Evolutionary conservation across 1,140 invertebrate species (phyloP), one percentile per base, ranked within the genome.

Genomic region (Aculops lycopersici): DNA sequence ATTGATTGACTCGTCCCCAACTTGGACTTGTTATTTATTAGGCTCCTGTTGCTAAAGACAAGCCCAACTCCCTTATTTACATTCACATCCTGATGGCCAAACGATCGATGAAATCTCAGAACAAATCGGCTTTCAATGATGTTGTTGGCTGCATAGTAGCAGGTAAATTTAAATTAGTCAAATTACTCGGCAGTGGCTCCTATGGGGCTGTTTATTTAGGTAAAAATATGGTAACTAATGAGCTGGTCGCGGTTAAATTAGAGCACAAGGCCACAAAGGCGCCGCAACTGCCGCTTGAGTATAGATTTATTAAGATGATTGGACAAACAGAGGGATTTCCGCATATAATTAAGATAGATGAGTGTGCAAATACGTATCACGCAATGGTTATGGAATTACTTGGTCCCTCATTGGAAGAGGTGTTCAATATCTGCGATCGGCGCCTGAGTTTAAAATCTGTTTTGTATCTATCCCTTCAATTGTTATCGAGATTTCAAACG

Each of bases 351-450:
- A 31, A 31, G n/a, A 31, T 31, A 8, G 24, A 31, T n/a, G 24
- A 31, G n/a, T 31, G 24, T 31, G 24, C 24, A n/a, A 35, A 35
- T 14, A 5, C 5, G 4, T 45, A 37, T 31, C 20, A 38, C 37
- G 45, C 41, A 3, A 19, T 51, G 14, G 49, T 51, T 2, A 47
- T 52, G 46, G 48, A 52, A 15, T 36, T 52, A 15, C 36, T 52
- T 16, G 50, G 50, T n/a, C 47, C 48, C 12, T 44, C 36, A 40
- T 21, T 52, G 20, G 45, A 49, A 24, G 45, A 50, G 21, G 38
- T 52, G 38, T 47, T 46, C 20, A 44, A 46, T 37, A 46, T 46
- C 8, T 51, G 48, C 36, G 40, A 41, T 35, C 35, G 50, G n/a
- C 35, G 40, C 21, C 50, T 51, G 37, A 40, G 47, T 13, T 18